Evolutionary conservation across 2,888 invertebrate species (phyloP), one percentile per base, ranked within the genome.

Genomic region (Caenorhabditis virilis): DNA sequence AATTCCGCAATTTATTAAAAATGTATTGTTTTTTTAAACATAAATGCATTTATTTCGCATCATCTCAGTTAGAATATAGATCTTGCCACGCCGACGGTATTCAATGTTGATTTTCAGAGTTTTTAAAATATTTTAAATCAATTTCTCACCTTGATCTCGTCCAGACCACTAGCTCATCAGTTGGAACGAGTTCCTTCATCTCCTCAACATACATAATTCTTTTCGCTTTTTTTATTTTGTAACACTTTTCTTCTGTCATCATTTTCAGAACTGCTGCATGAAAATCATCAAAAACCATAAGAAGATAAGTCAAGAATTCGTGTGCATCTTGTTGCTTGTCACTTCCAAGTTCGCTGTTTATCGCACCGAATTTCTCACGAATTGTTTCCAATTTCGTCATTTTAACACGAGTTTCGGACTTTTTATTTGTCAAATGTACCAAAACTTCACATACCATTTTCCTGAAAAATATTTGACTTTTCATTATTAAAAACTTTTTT

Each of bases 311-410:
- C 1, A 55, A 20, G 20, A 35, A 55, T 26, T 55, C 55, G 15
- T 48, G 48, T 23, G 55, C 55, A 25, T 55, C 55, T 30, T 55
- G 46, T 35, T 55, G 55, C 4, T 23, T 2, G 27, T n/a, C 2
- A 16, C 48, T 48, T n/a, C 42, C 42, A n/a, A 55, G 48, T 7
- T 13, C 16, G 3, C 1, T 25, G 16, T 35, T 18, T 1, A 42
- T 18, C 9, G 4, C 15, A 26, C 41, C 55, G 20, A 42, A 7
- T 15, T 9, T 5, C 7, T 42, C 13, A 4, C 42, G 42, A 23
- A 42, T 15, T 16, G 3, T 20, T 2, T 5, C 5, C 39, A 39
- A 39, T 18, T 18, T 11, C 18, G 16, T 39, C 5, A 16, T 20
- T 6, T 39, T 20, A 18, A 39, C 11, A n/a, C 18, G 16, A 4